Conservation (phyloP, 2,113 vertebrate genomes). For the Mormyrus lacerda region DNA sequence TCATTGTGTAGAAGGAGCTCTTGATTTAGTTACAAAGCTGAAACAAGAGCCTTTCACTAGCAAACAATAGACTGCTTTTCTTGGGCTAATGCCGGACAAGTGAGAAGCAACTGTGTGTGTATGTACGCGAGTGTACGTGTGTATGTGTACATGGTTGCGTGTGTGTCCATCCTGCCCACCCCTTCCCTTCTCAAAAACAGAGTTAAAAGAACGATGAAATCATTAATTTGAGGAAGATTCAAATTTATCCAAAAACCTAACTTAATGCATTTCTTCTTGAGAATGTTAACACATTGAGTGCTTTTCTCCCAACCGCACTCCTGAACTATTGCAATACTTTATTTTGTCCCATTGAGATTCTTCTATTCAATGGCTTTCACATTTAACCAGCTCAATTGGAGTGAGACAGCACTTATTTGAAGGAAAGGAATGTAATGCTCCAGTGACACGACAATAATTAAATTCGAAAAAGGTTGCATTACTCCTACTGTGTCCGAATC, state of each 20-base stretch:
- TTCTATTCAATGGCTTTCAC: conserved; percentile 59
- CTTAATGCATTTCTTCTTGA: conserved; percentile 48
- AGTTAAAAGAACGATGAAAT: conserved; percentile 48
- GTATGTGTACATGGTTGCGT: conserved; percentile 28
- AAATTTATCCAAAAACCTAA: conserved; percentile 48
- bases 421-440: conserved; percentile 58
- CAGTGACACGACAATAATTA: conserved; percentile 57
- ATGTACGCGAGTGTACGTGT: conserved; percentile 26
- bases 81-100: conserved; percentile 46
- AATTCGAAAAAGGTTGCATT: conserved; percentile 39
- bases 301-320: conserved; percentile 48
- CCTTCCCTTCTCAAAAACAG: conserved; percentile 48
- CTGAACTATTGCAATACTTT: conserved; percentile 62
- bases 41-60: conserved; percentile 55
- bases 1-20: conserved; percentile 46
- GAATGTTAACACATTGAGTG: conserved; percentile 55
- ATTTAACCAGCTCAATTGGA: conserved; percentile 63
- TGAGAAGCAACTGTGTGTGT: conserved; percentile 47
- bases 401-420: conserved; percentile 61
- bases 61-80: conserved; percentile 48
- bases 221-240: conserved; percentile 52
- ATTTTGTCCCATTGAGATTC: conserved; percentile 62
- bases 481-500: not conserved
- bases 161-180: conserved; percentile 38
- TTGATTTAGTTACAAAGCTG: conserved; percentile 51